Percentiles rank a stretch among this genome's conserved stretches.
phyloP scores from a whole-genome alignment of 2,797 vertebrate genomes.

The Scolopax bukidnonensis region DNA sequence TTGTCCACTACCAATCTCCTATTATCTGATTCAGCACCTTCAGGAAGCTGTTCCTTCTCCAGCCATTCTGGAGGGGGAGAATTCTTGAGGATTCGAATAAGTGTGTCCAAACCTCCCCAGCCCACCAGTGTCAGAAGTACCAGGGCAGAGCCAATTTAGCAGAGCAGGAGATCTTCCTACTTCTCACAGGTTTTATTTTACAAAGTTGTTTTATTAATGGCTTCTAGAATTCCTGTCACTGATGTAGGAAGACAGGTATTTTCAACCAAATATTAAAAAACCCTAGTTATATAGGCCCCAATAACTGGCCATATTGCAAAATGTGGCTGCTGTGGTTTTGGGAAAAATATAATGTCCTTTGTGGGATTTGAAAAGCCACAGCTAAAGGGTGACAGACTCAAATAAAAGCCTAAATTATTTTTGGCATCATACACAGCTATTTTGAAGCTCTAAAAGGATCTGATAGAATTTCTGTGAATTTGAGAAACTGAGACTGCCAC shows the following conservation, averaged over 20 bases:
- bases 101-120: background rate
- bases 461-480: background rate
- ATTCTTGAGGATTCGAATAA: background rate
- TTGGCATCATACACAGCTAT: background rate
- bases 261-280: background rate
- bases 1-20: background rate
- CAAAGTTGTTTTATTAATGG: background rate
- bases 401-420: conserved; percentile 11
- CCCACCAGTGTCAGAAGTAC: background rate
- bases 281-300: background rate
- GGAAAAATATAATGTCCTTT: background rate
- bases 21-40: background rate
- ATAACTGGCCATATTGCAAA: background rate
- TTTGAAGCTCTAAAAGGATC: background rate
- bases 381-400: background rate
- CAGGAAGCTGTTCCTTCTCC: background rate
- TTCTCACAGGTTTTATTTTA: background rate
- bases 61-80: background rate
- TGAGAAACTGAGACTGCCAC: background rate
- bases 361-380: background rate
- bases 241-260: background rate
- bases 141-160: background rate
- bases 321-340: background rate
- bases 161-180: background rate
- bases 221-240: background rate